phyloP scores from a whole-genome alignment of 2,113 vertebrate species.

The Myrmecobius fasciatus region DNA sequence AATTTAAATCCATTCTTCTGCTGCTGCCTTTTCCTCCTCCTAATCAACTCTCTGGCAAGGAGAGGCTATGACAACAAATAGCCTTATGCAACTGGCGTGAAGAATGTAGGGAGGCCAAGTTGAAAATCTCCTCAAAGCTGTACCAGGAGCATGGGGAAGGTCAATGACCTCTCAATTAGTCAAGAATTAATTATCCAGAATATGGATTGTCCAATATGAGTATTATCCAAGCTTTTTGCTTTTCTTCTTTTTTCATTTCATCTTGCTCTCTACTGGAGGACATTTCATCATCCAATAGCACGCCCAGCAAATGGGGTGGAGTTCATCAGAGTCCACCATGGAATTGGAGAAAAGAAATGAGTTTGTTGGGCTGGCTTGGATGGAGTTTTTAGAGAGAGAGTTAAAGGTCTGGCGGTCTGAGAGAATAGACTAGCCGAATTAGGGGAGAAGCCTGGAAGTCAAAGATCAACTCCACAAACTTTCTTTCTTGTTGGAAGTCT shows the following conservation, averaged over 20 bases:
- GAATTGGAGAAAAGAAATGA: neutral
- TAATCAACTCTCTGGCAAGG: neutral
- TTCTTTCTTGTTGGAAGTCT: neutral
- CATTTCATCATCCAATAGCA: neutral
- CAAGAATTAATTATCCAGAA: neutral
- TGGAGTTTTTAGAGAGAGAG: neutral
- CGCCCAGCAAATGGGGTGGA: neutral
- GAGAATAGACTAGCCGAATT: neutral
- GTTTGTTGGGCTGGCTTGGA: neutral
- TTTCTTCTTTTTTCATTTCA: neutral
- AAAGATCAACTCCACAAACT: neutral
- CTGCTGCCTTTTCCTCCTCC: neutral
- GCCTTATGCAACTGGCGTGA: neutral
- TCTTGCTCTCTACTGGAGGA: neutral
- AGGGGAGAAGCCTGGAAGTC: neutral
- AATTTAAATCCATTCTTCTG: neutral
- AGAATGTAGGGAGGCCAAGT: neutral
- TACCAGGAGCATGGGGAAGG: neutral
- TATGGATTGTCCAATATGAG: neutral
- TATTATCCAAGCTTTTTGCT: neutral
- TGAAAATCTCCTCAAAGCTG: neutral
- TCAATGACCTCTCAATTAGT: neutral
- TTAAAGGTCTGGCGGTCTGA: neutral
- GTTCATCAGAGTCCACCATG: neutral
- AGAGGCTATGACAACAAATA: neutral